Conservation (phyloP, 2,888 invertebrate genomes). For the Noctua janthe region DNA sequence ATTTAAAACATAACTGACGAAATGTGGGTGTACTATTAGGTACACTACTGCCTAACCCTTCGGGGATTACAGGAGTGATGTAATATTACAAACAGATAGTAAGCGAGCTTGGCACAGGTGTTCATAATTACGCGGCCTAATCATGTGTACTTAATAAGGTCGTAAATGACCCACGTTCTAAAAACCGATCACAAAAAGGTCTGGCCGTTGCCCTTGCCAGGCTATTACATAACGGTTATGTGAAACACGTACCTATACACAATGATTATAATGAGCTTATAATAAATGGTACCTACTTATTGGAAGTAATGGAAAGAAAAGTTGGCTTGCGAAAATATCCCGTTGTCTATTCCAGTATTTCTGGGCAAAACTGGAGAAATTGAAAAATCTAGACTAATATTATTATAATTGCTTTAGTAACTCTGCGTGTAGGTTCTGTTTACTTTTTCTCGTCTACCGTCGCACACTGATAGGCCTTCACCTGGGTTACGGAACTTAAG, state of each 20-base stretch:
- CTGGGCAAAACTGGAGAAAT: background rate
- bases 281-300: background rate
- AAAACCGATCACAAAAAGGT: slow-evolving; percentile 14
- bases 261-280: background rate
- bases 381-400: background rate
- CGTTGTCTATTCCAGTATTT: background rate
- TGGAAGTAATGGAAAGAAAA: background rate
- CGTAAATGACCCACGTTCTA: slow-evolving; percentile 22
- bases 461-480: no score
- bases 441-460: no score
- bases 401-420: no score
- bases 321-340: background rate
- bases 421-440: no score
- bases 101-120: slow-evolving; percentile 24
- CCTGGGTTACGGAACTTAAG: no score
- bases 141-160: slow-evolving; percentile 30
- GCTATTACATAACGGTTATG: slow-evolving; percentile 26
- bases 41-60: no score
- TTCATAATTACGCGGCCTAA: slow-evolving; percentile 22
- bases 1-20: no score
- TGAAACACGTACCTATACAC: slow-evolving; percentile 15
- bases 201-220: slow-evolving; percentile 9
- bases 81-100: background rate
- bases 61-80: no score
- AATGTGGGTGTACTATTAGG: no score